Evolutionary conservation across 2,113 vertebrate genomes (phyloP).

Genomic region (Hemibagrus wyckioides): DNA sequence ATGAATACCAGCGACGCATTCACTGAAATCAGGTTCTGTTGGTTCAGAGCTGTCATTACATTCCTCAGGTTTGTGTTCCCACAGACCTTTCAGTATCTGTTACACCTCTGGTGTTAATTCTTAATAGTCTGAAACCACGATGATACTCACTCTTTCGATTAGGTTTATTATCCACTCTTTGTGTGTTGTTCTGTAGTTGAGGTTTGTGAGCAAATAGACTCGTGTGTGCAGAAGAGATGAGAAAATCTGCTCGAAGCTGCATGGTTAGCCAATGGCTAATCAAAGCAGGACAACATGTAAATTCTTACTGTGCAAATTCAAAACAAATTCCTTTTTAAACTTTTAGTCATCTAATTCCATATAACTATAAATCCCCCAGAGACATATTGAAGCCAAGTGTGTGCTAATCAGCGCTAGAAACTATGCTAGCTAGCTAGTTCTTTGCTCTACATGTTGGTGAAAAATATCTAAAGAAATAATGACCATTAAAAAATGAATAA

Average conservation of each 20-base stretch:
- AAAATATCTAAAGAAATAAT: neutral
- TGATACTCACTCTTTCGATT: neutral
- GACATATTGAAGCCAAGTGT: neutral
- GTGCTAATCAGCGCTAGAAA: neutral
- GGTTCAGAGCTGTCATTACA: neutral
- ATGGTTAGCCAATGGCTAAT: neutral
- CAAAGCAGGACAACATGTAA: neutral
- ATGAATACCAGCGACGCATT: neutral
- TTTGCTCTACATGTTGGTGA: neutral
- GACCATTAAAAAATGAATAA: neutral
- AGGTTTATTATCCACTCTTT: neutral
- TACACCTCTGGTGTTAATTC: neutral
- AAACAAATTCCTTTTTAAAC: neutral
- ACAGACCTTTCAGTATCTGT: neutral
- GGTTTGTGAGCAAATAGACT: neutral
- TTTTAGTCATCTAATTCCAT: neutral
- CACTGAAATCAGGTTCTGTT: slow-evolving; percentile 22
- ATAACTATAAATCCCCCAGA: neutral
- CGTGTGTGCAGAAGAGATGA: neutral
- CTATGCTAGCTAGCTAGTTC: neutral
- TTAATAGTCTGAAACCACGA: neutral
- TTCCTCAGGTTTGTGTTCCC: neutral
- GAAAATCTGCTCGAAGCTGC: neutral
- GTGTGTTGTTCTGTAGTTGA: neutral
- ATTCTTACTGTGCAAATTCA: neutral